A percentile compares a stretch with the other conserved stretches of the same genome.
These are phyloP conservation scores for Phalacrocorax carbo DNA, from an alignment of 2,113 vertebrate genomes.

Conservation along the genomic window DNA sequence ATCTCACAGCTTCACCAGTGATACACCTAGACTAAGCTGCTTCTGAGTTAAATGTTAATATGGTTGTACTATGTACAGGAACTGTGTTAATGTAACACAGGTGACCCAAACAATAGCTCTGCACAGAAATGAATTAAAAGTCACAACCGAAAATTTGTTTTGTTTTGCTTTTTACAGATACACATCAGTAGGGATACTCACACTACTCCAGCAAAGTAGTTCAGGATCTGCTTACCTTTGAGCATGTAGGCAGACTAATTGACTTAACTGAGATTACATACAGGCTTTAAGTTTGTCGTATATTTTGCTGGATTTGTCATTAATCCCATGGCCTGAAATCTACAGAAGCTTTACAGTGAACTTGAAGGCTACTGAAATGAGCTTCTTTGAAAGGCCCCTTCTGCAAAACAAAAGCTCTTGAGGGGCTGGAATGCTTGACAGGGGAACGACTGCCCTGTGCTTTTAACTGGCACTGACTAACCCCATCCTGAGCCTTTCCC, in stretches of 20 bases:
- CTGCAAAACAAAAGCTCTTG: neutral
- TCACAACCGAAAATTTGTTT: neutral
- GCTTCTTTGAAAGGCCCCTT: neutral
- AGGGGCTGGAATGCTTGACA: neutral
- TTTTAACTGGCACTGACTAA: neutral
- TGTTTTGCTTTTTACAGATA: neutral
- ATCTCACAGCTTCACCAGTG: neutral
- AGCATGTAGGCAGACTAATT: conserved; percentile 38
- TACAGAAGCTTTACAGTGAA: neutral
- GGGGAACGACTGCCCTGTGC: neutral
- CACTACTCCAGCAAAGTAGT: neutral
- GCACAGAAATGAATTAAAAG: neutral
- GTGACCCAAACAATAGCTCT: neutral
- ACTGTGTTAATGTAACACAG: neutral
- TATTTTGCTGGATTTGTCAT: conserved; percentile 35
- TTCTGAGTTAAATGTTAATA: neutral
- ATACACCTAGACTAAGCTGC: neutral
- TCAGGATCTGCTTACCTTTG: conserved; percentile 40
- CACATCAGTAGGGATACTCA: conserved; percentile 24
- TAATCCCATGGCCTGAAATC: conserved; percentile 16
- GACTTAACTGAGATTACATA: conserved; percentile 62
- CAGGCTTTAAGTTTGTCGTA: conserved; percentile 16
- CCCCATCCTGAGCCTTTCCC: neutral
- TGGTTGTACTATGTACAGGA: neutral
- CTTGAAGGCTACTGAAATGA: neutral